A percentile compares a stretch with the other conserved stretches of the same genome.
phyloP scores from a whole-genome alignment of 1,140 invertebrate genomes.

The Drosophila setifemur region DNA sequence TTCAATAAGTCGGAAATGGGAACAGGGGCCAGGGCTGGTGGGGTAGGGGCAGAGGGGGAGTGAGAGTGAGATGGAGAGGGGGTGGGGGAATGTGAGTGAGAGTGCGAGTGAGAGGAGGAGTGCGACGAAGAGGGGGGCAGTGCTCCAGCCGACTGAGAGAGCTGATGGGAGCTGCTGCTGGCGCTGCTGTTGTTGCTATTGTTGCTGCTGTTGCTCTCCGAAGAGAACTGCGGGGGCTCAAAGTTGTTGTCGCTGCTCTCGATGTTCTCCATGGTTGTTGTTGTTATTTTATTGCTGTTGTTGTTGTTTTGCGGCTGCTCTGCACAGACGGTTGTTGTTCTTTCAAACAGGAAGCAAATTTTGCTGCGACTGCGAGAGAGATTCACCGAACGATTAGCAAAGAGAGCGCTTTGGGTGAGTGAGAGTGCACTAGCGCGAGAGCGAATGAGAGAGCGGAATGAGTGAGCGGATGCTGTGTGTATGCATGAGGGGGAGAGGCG shows the following conservation, averaged over 20 bases:
- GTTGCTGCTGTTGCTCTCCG: constrained; percentile 65
- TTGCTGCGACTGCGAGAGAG: constrained; percentile 28
- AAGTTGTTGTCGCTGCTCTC: constrained; percentile 49
- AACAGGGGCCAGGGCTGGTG: constrained; percentile 1
- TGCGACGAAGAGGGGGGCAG: constrained; percentile 21
- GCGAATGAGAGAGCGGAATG: constrained; percentile 16
- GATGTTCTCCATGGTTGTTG: constrained; percentile 35
- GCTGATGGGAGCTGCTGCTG: constrained; percentile 45
- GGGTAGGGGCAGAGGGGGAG: background rate
- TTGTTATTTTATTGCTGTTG: constrained; percentile 10
- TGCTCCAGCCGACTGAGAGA: constrained; percentile 26
- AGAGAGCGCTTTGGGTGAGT: background rate
- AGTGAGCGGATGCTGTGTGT: constrained; percentile 45
- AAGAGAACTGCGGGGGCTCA: constrained; percentile 68
- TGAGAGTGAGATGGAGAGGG: constrained; percentile 19
- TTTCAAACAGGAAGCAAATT: constrained; percentile 2
- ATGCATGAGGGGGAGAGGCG: constrained; percentile 13
- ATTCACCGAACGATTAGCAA: constrained; percentile 30
- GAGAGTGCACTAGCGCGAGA: constrained; percentile 21
- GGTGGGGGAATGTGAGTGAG: constrained; percentile 25
- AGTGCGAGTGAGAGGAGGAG: constrained; percentile 20
- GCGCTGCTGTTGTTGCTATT: constrained; percentile 53
- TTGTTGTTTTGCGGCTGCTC: constrained; percentile 10
- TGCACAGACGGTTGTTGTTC: constrained; percentile 8
- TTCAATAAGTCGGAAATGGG: constrained; percentile 23